These are phyloP conservation scores for Otocyon megalotis DNA, from an alignment of 2,113 vertebrate species.

Conservation along the genomic window DNA sequence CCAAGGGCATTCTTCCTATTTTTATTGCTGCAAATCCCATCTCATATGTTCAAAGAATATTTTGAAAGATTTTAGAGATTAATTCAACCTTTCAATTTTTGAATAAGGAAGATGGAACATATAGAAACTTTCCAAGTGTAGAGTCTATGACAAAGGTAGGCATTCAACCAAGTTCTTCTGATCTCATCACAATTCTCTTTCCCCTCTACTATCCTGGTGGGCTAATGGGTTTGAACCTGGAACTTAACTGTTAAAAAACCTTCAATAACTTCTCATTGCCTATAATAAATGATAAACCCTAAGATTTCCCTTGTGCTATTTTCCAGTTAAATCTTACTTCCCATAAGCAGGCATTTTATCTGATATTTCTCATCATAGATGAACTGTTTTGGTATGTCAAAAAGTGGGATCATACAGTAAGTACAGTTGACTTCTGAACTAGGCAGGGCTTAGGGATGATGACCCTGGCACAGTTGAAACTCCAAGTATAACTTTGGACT, in stretches of 20 bases:
- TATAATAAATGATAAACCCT: neutral
- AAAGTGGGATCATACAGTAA: neutral
- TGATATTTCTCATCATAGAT: neutral
- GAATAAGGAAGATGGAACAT: neutral
- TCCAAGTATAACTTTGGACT: neutral
- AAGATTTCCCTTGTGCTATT: neutral
- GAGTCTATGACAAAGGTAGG: neutral
- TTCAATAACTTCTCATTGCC: neutral
- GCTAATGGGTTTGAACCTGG: neutral
- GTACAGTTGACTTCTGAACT: neutral
- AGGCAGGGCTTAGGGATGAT: neutral
- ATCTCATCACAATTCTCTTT: slow-evolving; percentile 20
- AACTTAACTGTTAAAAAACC: neutral
- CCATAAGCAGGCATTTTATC: neutral
- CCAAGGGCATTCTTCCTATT: neutral
- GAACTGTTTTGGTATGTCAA: neutral
- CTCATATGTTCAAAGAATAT: neutral
- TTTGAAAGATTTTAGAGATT: neutral
- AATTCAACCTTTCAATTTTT: neutral
- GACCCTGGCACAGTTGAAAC: neutral
- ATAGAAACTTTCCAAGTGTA: slow-evolving; percentile 8
- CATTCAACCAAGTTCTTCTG: neutral
- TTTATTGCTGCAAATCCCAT: neutral
- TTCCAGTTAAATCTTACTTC: neutral
- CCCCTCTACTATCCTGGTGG: neutral